These are phyloP conservation scores for Notodonta dromedarius DNA, from an alignment of 2,888 invertebrate genomes.

Conservation along the genomic window DNA sequence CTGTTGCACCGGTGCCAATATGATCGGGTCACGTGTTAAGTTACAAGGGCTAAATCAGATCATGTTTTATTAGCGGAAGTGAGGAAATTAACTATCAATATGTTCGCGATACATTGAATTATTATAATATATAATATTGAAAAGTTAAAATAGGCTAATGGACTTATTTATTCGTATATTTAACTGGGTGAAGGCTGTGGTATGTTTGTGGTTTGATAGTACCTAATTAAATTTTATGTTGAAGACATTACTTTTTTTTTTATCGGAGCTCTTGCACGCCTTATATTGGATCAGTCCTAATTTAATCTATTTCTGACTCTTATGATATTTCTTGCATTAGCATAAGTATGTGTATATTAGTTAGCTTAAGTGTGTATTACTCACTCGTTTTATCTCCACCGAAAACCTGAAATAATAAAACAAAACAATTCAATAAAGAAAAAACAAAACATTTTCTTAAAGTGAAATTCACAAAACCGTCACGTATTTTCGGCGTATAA, in stretches of 20 bases:
- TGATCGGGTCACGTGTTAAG: constrained; percentile 62
- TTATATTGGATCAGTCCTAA: too few relatives aligned
- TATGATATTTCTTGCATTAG: too few relatives aligned
- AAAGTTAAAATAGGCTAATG: constrained; percentile 17
- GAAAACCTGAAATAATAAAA: constrained; percentile 34
- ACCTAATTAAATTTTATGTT: too few relatives aligned
- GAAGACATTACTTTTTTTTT: too few relatives aligned
- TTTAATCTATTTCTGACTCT: too few relatives aligned
- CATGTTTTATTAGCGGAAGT: constrained; percentile 48
- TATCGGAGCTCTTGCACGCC: too few relatives aligned
- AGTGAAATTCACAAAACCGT: constrained; percentile 31
- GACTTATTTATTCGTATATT: constrained; percentile 11
- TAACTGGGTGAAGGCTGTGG: constrained; percentile 25
- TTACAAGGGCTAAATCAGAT: constrained; percentile 63
- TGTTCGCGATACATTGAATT: constrained; percentile 21
- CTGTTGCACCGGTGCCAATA: constrained; percentile 50
- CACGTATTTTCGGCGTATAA: constrained; percentile 34
- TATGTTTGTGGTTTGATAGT: constrained; percentile 22
- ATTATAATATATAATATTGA: constrained; percentile 39
- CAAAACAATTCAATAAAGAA: constrained; percentile 37
- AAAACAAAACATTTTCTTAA: constrained; percentile 38
- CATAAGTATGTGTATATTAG: too few relatives aligned
- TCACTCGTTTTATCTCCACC: constrained; percentile 19
- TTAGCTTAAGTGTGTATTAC: neutral
- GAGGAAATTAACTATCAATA: constrained; percentile 39